These are phyloP conservation scores for Andricus curvator DNA, from an alignment of 2,888 invertebrate species.

Conservation along the genomic window DNA sequence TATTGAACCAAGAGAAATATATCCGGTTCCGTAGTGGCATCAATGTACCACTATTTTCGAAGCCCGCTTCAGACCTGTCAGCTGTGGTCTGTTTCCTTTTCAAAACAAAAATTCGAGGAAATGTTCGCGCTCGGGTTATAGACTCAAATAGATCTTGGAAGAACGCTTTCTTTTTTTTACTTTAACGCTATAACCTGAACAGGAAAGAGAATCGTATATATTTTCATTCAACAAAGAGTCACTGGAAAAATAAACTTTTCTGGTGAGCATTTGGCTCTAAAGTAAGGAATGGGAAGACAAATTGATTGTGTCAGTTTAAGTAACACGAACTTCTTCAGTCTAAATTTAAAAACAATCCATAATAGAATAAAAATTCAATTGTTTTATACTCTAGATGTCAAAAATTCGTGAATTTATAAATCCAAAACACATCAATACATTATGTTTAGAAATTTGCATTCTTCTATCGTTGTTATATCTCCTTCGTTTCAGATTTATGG, in stretches of 20 bases:
- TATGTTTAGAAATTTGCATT: not conserved
- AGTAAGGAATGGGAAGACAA: not conserved
- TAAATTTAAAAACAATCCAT: not conserved
- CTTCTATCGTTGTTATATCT: not conserved
- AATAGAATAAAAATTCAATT: not conserved
- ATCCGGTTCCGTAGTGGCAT: not conserved
- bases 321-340: not conserved
- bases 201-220: not conserved
- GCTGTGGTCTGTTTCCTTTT: not conserved
- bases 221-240: not conserved
- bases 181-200: not conserved
- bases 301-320: not conserved
- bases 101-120: not conserved
- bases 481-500: not conserved
- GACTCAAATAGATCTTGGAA: not conserved
- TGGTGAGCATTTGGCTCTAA: not conserved
- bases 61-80: not conserved
- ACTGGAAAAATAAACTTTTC: not conserved
- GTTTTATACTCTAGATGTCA: not conserved
- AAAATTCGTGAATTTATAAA: not conserved
- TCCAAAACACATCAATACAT: not conserved
- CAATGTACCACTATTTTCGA: conserved; percentile 22
- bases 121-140: not conserved
- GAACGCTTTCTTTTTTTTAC: not conserved
- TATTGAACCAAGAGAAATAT: not conserved